phyloP scores from a whole-genome alignment of 2,888 invertebrate species.

The Heliothis peltigera region DNA sequence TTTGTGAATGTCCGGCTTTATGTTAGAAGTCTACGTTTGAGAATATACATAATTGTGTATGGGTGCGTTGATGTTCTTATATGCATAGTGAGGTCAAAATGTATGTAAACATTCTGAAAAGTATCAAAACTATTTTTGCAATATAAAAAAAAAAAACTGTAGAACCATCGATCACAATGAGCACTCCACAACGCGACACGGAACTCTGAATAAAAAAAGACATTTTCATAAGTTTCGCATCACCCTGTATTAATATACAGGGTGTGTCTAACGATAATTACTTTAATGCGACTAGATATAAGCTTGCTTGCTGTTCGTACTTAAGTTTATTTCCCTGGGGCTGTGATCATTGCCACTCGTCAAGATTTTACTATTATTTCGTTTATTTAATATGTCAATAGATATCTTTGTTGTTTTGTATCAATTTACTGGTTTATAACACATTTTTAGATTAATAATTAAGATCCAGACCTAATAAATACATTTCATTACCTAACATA shows the following conservation, averaged over 20 bases:
- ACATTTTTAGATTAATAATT: background rate
- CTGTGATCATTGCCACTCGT: conserved; percentile 71
- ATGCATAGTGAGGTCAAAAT: no score
- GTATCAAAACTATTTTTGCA: no score
- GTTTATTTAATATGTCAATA: conserved; percentile 45
- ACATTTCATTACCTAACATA: no score
- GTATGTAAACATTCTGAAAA: no score
- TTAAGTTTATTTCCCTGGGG: conserved; percentile 72
- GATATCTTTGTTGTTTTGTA: conserved; percentile 6
- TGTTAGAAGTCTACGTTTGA: conserved; percentile 14
- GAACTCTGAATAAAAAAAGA: conserved; percentile 38
- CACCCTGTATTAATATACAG: conserved; percentile 63
- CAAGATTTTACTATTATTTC: conserved; percentile 69
- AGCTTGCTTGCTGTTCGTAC: conserved; percentile 62
- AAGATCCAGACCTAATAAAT: no score
- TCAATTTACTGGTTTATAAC: background rate
- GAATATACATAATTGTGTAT: background rate
- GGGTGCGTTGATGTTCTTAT: background rate
- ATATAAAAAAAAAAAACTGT: background rate
- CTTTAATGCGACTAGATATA: conserved; percentile 73
- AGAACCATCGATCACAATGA: conserved; percentile 29
- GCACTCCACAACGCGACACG: background rate
- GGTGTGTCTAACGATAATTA: conserved; percentile 83
- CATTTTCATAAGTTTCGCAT: conserved; percentile 44
- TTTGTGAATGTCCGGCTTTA: conserved; percentile 48